Evolutionary conservation across 2,113 vertebrate genomes (phyloP), one percentile per base, ranked within the genome.

Genomic region (crab-eating macaque (Macaca fascicularis)): DNA sequence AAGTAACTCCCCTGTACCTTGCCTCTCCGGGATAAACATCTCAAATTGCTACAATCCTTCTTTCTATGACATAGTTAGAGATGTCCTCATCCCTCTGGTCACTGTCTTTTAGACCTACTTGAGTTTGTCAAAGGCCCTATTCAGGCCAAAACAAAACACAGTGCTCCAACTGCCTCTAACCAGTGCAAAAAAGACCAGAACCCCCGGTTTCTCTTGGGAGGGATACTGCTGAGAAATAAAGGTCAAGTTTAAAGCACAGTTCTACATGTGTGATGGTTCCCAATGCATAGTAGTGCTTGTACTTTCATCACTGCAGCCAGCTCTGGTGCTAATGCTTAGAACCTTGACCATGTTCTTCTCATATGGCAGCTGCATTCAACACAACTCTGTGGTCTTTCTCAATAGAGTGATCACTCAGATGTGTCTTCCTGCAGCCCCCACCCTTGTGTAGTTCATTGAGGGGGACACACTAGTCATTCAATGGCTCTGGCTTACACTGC

Each of bases 21-120:
- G 27, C 9, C 45, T 93, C 5, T 76, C 30, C 23, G 57, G 19
- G n/a, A 16, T 48, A 89, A 81, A 35, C 8, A 30, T 25, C 40
- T n/a, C 35, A 67, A 93, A 35, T 50, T 74, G 59, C 35, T 67
- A 17, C 43, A 74, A 17, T 30, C 19, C 11, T 69, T 86, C 16
- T 72, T 93, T 90, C 81, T 23, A 83, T 59, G 17, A 43, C 16
- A 38, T 72, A 2, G 88, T 93, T 92, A 89, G 52, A 87, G 52
- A 94, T 16, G 45, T 45, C 17, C 6, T 90, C 8, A 61, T 78
- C 6, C 86, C 38, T 48, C 30, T 78, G 43, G 38, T 87, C 57
- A 89, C 45, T 52, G 30, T 89, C 48, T 75, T 79, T 25, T 19
- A 91, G 59, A 85, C 27, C 61, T 80, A 32, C 23, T 32, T 55